Base-by-base conservation (phyloP, 2,113 vertebrate species). In the Cynopterus brachyotis region DNA sequence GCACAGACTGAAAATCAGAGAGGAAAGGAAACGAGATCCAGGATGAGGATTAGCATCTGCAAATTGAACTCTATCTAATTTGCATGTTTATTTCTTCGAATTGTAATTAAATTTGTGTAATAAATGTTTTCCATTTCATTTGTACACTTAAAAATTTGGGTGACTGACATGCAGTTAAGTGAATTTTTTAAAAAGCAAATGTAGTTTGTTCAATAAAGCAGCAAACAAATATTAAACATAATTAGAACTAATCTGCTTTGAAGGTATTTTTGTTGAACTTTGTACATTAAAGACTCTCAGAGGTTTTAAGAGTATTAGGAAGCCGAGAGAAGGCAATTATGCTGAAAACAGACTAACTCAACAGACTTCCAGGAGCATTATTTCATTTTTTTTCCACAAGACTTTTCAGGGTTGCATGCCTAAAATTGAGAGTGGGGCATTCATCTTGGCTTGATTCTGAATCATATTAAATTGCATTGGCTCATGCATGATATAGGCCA, bases 51-150 rank as follows among this genome's bases (percentile, higher is more conserved):
- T 96, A 98, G 91, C 93, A 96, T 97, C 91, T 90, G 97, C 96
- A 97, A 95, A 97, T 97, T 96, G 97, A 87, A 95, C 97, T 94
- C 96, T 42, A 70, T 93, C 97, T 97, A 89, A 98, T 97, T 96
- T 97, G 96, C 98, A 98, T 98, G 98, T 97, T 97, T 97, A 98
- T 98, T 97, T 96, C 97, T 95, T 97, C 96, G 97, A 96, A 97
- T 97, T 97, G 95, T 97, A 97, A 97, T 98, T 98, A 98, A 97
- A 98, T 97, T 97, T 97, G 95, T 96, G 98, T 98, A 97, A 98
- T 97, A 97, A 97, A 96, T 97, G 98, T 96, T 98, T 97, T 96
- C 91, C 96, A 97, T 97, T 98, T 97, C 91, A 97, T 96, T 96
- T 97, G 85, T 95, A 97, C 89, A 94, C 95, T 97, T 97, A 96